A percentile compares a stretch with the other conserved stretches of the same genome.
phyloP scores from a whole-genome alignment of 2,797 vertebrate species.

The Hemibagrus guttatus region DNA sequence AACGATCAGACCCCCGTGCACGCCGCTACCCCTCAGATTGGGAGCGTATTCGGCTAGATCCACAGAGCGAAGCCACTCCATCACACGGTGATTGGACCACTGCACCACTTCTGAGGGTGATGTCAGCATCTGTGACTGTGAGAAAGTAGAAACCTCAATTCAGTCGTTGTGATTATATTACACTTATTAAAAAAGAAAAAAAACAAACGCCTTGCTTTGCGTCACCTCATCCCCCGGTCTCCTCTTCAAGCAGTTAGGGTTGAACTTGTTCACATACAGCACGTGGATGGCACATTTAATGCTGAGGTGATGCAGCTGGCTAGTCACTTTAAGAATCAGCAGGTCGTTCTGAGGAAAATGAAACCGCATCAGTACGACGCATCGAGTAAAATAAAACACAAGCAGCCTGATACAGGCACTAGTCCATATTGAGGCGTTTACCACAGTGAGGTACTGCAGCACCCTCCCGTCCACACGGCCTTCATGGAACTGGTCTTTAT shows the following conservation, averaged over 20 bases:
- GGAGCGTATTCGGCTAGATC: conserved; percentile 97
- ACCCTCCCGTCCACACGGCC: conserved; percentile 91
- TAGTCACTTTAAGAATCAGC: conserved; percentile 93
- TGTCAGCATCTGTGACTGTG: conserved; percentile 72
- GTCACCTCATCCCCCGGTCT: conserved; percentile 87
- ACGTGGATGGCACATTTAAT: conserved; percentile 97
- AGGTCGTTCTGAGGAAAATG: conserved; percentile 85
- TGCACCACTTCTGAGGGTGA: conserved; percentile 88
- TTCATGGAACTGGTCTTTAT: conserved; percentile 97
- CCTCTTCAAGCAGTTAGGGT: conserved; percentile 88
- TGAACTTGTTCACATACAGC: conserved; percentile 90
- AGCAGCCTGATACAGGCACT: too few relatives aligned
- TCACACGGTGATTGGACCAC: conserved; percentile 98
- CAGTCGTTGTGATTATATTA: neutral
- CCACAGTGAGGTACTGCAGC: conserved; percentile 95
- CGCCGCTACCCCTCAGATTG: conserved; percentile 94
- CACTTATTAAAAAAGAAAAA: neutral
- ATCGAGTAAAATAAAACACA: neutral
- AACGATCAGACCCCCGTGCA: conserved; percentile 94
- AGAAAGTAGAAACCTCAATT: neutral
- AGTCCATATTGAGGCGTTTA: conserved; percentile 63
- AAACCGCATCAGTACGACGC: neutral
- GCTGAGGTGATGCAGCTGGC: conserved; percentile 96
- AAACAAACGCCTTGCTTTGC: neutral
- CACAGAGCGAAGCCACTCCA: conserved; percentile 96